Percentiles rank a stretch among this genome's conserved stretches.
Conservation (phyloP, 2,888 invertebrate species). For the Exocentrus adspersus region DNA sequence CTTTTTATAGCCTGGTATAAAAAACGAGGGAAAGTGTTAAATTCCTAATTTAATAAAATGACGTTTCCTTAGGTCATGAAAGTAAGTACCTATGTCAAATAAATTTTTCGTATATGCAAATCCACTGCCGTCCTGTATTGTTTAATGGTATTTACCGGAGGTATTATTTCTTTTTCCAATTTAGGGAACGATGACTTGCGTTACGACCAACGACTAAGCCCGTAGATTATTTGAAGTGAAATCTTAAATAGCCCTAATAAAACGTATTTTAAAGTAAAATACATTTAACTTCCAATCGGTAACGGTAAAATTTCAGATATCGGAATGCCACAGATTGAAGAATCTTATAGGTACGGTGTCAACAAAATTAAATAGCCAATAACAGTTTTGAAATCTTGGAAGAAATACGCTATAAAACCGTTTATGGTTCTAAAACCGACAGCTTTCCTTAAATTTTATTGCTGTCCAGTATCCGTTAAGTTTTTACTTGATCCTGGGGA, state of each 20-base stretch:
- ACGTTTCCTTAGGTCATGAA: slow-evolving; percentile 2
- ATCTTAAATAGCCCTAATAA: slow-evolving; percentile 10
- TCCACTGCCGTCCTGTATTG: slow-evolving; percentile 8
- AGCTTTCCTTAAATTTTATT: too few relatives aligned
- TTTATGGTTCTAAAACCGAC: too few relatives aligned
- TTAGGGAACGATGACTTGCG: slow-evolving; percentile 14
- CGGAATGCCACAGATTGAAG: background rate
- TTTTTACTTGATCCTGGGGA: too few relatives aligned
- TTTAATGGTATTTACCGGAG: slow-evolving; percentile 15
- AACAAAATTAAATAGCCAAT: background rate
- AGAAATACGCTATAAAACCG: background rate
- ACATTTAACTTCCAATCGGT: background rate
- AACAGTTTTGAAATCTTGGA: background rate
- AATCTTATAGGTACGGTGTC: background rate
- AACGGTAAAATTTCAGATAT: background rate
- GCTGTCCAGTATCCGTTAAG: too few relatives aligned
- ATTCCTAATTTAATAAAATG: slow-evolving; percentile 28
- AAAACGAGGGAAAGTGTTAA: slow-evolving; percentile 37
- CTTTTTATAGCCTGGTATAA: slow-evolving; percentile 37
- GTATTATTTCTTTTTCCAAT: background rate
- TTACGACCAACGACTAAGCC: slow-evolving; percentile 20
- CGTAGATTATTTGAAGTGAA: slow-evolving; percentile 7
- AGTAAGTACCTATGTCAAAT: slow-evolving; percentile 23
- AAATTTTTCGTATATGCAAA: slow-evolving; percentile 26
- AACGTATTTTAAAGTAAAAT: background rate